Conservation (phyloP, 2,113 vertebrate genomes). For the Anguilla rostrata region DNA sequence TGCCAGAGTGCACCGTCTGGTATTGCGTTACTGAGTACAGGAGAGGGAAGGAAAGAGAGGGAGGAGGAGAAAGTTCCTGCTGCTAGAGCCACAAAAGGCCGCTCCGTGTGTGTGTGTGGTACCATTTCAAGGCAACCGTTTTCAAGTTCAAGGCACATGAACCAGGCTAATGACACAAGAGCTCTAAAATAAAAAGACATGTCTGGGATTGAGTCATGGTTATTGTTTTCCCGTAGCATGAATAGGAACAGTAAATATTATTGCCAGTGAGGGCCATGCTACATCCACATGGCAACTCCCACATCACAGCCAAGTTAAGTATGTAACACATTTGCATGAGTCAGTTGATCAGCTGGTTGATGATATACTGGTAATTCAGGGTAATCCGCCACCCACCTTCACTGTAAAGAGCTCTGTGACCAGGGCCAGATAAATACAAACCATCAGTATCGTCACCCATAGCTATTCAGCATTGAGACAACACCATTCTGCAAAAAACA, state of each 20-base stretch:
- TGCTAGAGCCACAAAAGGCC: neutral
- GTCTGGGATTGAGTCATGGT: neutral
- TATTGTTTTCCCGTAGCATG: neutral
- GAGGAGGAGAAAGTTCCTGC: no score
- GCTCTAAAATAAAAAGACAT: neutral
- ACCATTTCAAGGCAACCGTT: neutral
- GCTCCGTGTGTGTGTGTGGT: neutral
- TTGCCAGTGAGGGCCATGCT: neutral
- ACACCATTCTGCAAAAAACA: neutral
- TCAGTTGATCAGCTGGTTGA: neutral
- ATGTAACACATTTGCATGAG: neutral
- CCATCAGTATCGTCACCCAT: neutral
- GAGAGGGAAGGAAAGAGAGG: neutral
- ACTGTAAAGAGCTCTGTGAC: neutral
- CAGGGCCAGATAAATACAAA: neutral
- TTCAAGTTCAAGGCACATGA: neutral
- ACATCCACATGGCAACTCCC: neutral
- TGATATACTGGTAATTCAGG: neutral
- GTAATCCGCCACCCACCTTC: neutral
- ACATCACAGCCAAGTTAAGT: neutral
- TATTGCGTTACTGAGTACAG: constrained; percentile 15
- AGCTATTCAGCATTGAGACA: neutral
- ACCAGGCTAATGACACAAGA: neutral
- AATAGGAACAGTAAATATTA: neutral
- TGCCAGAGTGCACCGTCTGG: neutral